Evolutionary conservation across 2,113 vertebrate genomes (phyloP).

Genomic region (Syngnathoides biaculeatus): DNA sequence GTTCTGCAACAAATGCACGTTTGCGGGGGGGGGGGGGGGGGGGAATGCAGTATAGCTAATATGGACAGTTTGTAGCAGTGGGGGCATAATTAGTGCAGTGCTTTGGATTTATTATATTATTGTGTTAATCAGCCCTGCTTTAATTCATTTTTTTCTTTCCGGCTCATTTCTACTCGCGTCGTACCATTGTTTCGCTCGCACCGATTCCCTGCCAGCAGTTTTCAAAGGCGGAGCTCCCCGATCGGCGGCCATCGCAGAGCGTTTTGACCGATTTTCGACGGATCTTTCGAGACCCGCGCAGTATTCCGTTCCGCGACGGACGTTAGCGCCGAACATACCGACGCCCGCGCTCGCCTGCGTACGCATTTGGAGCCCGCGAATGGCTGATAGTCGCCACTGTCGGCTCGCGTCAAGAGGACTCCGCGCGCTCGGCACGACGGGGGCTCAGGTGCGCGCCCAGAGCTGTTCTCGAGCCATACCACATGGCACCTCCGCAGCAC

Average conservation of each 20-base stretch:
- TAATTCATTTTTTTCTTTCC: slow-evolving; percentile 11
- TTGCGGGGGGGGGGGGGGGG: neutral
- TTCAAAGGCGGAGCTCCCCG: no score
- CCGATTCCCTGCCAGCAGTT: no score
- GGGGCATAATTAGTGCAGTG: slow-evolving; percentile 66
- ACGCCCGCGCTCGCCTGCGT: slow-evolving; percentile 32
- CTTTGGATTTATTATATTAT: slow-evolving; percentile 60
- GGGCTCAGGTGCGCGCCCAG: slow-evolving; percentile 65
- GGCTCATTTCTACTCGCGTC: neutral
- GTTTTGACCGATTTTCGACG: no score
- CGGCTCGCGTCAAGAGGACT: slow-evolving; percentile 31
- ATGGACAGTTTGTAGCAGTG: slow-evolving; percentile 49
- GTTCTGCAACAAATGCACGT: neutral
- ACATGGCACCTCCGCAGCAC: slow-evolving; percentile 51
- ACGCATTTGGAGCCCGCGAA: slow-evolving; percentile 2
- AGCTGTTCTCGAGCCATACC: slow-evolving; percentile 45
- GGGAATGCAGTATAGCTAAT: neutral
- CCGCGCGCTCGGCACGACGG: neutral
- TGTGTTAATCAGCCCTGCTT: slow-evolving; percentile 56
- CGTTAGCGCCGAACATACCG: no score
- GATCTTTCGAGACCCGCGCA: no score
- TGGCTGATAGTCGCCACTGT: neutral
- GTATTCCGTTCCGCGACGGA: no score
- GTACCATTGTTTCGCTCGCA: no score
- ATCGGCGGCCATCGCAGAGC: no score